Evolutionary conservation across 2,888 invertebrate genomes (phyloP), one percentile per base, ranked within the genome.

Genomic region (Drosophila pullipes): DNA sequence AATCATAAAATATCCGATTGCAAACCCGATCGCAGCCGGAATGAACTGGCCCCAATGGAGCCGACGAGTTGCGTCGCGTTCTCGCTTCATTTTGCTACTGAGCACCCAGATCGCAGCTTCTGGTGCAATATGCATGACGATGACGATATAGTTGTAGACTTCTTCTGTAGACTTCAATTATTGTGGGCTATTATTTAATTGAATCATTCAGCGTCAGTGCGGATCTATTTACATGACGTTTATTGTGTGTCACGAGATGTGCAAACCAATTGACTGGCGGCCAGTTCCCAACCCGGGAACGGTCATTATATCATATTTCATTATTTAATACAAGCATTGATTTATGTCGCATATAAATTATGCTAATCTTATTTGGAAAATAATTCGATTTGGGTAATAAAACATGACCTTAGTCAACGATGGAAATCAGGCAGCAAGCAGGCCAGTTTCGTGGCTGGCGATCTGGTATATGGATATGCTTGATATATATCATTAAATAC

Each of bases 151-250:
- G 50, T 10, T 58, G 53, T 47, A 62, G 54, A 61, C 37, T 37
- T 61, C 25, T 55, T 35, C 16, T 39, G 35, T 44, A 50, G 31
- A 33, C 16, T 30, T n/a, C 54, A 60, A 63, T 69, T 33, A 67
- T 39, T 62, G 58, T 47, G 69, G 69, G 59, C 74, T 87, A 82
- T 90, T 86, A 90, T 88, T 88, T 90, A 90, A 87, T 87, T 87
- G 76, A 89, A 76, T 72, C 72, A 64, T 37, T 74, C 69, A 68
- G 52, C 62, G 41, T 25, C 44, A 67, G 35, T 53, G 53, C 31
- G 28, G 28, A 58, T 57, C 69, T 33, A 64, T 65, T 69, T 54
- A 62, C 54, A 30, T 49, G 47, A 28, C 33, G 47, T 33, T 41
- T 47, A 30, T 49, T 62, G 53, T 50, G 62, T 41, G 62, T 69